Evolutionary conservation across 1,140 invertebrate species (phyloP).

Genomic region (Plodia interpunctella): DNA sequence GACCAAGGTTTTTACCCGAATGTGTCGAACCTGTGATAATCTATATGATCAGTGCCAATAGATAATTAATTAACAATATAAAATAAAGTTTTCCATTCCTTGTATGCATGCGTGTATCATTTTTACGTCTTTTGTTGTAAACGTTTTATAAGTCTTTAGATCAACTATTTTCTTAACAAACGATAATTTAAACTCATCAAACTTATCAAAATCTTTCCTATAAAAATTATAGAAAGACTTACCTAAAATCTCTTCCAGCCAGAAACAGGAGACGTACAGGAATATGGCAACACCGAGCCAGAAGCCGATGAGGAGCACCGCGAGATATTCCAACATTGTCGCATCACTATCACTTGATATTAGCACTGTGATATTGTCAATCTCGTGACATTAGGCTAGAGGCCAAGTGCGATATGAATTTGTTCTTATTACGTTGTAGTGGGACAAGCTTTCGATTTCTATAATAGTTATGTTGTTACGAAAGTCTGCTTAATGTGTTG

Average conservation of each 20-base stretch:
- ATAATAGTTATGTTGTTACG: neutral
- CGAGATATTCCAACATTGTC: constrained; percentile 66
- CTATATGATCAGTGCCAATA: too few relatives aligned
- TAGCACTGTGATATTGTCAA: neutral
- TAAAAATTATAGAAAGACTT: constrained; percentile 40
- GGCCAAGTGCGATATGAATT: neutral
- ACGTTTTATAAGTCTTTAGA: too few relatives aligned
- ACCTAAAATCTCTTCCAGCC: constrained; percentile 78
- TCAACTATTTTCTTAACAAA: too few relatives aligned
- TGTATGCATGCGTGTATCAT: too few relatives aligned
- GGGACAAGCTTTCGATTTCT: neutral
- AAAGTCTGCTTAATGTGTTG: neutral
- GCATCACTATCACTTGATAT: constrained; percentile 20
- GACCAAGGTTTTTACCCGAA: too few relatives aligned
- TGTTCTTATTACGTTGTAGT: neutral
- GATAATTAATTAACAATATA: too few relatives aligned
- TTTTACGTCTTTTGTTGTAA: too few relatives aligned
- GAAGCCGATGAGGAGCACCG: constrained; percentile 71
- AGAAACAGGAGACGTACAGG: constrained; percentile 76
- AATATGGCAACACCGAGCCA: constrained; percentile 77
- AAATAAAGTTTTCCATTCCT: too few relatives aligned
- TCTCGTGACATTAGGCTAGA: neutral
- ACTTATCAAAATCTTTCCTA: too few relatives aligned
- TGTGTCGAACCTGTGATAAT: too few relatives aligned
- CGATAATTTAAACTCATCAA: too few relatives aligned